Evolutionary conservation across 2,888 invertebrate species (phyloP), one percentile per base, ranked within the genome.

Genomic region (Anagyrus pseudococci): DNA sequence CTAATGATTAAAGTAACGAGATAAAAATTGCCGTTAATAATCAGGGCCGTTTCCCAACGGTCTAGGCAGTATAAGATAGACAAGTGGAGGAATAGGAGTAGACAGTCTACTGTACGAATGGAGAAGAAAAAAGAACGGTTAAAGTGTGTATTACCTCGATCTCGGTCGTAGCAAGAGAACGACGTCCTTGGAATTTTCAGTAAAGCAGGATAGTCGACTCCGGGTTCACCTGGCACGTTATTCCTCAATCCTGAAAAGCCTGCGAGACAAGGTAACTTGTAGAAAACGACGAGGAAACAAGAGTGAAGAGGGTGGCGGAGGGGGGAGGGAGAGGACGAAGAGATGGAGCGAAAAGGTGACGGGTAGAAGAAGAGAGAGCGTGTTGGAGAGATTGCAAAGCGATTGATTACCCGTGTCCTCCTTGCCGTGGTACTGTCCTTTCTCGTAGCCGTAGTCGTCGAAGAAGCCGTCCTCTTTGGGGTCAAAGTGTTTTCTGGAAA

Each of bases 221-320:
- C 88, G 1, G 89, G 89, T 70, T 88, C 85, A 0, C 89, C 89
- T 6, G 88, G 89, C 49, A 89, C 87, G 19, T 87, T 85, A 53
- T 85, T 83, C 58, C 87, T 81, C 67, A 88, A 85, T 75, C 87
- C 86, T 82, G 86, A 84, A 46, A 78, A 73, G 2, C 33, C 33
- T 37, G 33, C 33, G 33, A 37, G 15, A 13, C 8, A n/a, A n/a
- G n/a, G n/a, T n/a, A n/a, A n/a, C n/a, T n/a, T n/a, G n/a, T n/a
- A n/a, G n/a, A n/a, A n/a, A n/a, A n/a, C n/a, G n/a, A n/a, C n/a
- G n/a, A n/a, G n/a, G n/a, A n/a, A n/a, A n/a, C n/a, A n/a, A n/a
- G n/a, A n/a, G n/a, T n/a, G n/a, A n/a, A n/a, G n/a, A n/a, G n/a
- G n/a, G n/a, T n/a, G n/a, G n/a, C n/a, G n/a, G n/a, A n/a, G n/a